These are phyloP conservation scores for Salvelinus alpinus DNA, from an alignment of 2,113 vertebrate genomes.

Conservation along the genomic window DNA sequence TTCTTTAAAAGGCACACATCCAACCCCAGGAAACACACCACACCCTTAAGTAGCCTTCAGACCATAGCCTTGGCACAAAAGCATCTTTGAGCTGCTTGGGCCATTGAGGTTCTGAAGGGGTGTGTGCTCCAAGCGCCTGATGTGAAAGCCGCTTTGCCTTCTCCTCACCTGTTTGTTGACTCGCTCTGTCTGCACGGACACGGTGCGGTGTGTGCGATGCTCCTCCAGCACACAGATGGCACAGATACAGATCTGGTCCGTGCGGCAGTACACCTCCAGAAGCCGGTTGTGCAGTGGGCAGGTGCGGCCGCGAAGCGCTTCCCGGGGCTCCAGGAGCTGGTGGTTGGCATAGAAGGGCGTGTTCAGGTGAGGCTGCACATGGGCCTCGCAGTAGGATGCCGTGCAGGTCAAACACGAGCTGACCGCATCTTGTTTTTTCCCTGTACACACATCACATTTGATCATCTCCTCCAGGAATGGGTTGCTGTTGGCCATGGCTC, in stretches of 20 bases:
- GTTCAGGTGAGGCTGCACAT: slow-evolving; percentile 63
- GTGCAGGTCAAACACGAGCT: slow-evolving; percentile 77
- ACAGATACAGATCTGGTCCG: slow-evolving; percentile 70
- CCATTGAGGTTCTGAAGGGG: too few species aligned
- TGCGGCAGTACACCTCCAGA: slow-evolving; percentile 75
- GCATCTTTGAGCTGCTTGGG: too few species aligned
- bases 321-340: slow-evolving; percentile 66
- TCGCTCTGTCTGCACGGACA: slow-evolving; percentile 73
- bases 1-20: too few species aligned
- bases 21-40: too few species aligned
- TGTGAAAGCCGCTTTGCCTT: neutral
- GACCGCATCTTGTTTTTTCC: slow-evolving; percentile 62
- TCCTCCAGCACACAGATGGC: slow-evolving; percentile 72
- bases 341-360: slow-evolving; percentile 66
- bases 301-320: slow-evolving; percentile 69
- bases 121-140: too few species aligned
- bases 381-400: slow-evolving; percentile 71
- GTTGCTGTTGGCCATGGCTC: neutral
- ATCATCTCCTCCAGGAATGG: slow-evolving; percentile 26
- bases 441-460: slow-evolving; percentile 74
- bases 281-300: slow-evolving; percentile 66
- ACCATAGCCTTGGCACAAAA: too few species aligned
- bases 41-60: too few species aligned
- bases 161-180: slow-evolving; percentile 66
- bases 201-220: slow-evolving; percentile 68